Evolutionary conservation across 2,797 vertebrate species (phyloP).

Genomic region (Lateolabrax maculatus): DNA sequence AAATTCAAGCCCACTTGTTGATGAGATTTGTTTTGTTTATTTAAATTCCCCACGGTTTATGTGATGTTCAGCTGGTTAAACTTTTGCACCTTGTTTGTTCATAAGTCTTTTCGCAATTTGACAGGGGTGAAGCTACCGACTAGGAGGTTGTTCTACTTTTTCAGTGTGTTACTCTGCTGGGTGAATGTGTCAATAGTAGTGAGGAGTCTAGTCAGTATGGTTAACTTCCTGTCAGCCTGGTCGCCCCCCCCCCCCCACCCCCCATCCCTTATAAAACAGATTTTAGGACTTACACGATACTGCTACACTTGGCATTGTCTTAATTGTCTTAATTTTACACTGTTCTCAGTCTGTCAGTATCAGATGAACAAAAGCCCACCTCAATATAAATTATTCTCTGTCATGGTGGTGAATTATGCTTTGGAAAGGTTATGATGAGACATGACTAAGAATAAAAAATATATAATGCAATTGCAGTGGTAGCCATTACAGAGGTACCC

Average conservation of each 20-base stretch:
- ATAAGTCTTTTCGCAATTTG: constrained; percentile 2
- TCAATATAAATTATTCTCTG: constrained; percentile 25
- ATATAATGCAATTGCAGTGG: constrained; percentile 36
- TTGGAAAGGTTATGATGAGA: constrained; percentile 35
- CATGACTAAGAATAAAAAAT: constrained; percentile 43
- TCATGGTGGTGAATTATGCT: constrained; percentile 12
- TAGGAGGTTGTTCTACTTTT: neutral
- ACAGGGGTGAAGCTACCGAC: neutral
- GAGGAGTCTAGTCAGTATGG: neutral
- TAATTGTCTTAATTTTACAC: constrained; percentile 20
- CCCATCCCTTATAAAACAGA: constrained; percentile 19
- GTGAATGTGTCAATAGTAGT: constrained; percentile 14
- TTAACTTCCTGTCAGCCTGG: no score
- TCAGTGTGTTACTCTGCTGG: constrained; percentile 11
- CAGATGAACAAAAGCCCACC: constrained; percentile 41
- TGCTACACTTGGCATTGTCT: constrained; percentile 63
- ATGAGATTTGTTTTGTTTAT: neutral
- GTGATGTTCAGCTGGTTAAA: constrained; percentile 14
- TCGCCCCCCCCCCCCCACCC: neutral
- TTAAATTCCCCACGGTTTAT: neutral
- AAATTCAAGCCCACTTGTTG: neutral
- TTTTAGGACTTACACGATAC: constrained; percentile 8
- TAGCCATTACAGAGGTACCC: constrained; percentile 57
- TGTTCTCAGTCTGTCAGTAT: constrained; percentile 18
- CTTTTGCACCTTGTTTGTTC: constrained; percentile 6